Evolutionary conservation across 2,888 invertebrate species (phyloP).

Genomic region (Disparrhopalites patrizii): DNA sequence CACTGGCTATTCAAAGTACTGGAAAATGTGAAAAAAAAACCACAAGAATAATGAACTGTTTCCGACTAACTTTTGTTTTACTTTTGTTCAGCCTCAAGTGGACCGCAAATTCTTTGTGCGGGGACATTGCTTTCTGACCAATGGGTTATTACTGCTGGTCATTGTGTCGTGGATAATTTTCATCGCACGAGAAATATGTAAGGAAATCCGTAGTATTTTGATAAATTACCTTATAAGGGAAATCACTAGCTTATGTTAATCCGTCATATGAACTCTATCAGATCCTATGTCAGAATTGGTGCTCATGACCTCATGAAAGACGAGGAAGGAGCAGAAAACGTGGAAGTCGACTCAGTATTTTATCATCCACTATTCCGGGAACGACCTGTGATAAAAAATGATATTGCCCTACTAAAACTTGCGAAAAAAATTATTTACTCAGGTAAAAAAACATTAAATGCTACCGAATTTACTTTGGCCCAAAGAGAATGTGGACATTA

Average conservation of each 20-base stretch:
- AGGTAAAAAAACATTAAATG: not conserved
- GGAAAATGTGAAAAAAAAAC: not conserved
- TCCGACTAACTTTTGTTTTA: not conserved
- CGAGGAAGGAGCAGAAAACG: conserved; percentile 28
- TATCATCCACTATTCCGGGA: conserved; percentile 27
- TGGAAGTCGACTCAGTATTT: conserved; percentile 8
- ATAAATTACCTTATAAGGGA: not conserved
- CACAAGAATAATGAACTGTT: no score
- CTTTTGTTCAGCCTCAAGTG: conserved; percentile 5
- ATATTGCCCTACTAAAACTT: conserved; percentile 30
- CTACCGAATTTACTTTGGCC: no score
- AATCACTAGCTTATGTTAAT: not conserved
- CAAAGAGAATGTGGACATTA: no score
- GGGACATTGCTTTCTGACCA: conserved; percentile 26
- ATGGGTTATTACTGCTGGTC: conserved; percentile 30
- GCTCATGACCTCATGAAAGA: conserved; percentile 13
- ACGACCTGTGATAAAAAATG: conserved; percentile 26
- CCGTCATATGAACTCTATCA: no score
- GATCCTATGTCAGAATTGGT: conserved; percentile 29
- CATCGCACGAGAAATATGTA: conserved; percentile 21
- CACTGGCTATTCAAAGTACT: conserved; percentile 18
- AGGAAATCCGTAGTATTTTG: not conserved
- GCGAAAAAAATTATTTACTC: conserved; percentile 1
- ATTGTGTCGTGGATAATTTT: conserved; percentile 23
- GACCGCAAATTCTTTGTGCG: conserved; percentile 24